phyloP scores from a whole-genome alignment of 2,797 vertebrate genomes.

The Threskiornis aethiopicus region DNA sequence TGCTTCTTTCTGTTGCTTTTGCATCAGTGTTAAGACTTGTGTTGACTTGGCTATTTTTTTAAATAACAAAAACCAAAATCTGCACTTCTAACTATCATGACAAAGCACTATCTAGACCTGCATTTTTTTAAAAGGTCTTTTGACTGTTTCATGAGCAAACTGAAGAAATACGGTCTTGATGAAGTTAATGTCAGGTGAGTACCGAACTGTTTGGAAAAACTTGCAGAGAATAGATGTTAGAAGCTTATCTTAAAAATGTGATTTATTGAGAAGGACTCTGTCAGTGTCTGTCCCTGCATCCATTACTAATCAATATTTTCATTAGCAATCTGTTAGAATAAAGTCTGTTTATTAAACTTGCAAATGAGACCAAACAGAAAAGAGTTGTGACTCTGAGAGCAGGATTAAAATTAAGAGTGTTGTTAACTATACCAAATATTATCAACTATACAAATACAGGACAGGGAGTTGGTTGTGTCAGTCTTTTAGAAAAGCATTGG shows the following conservation, averaged over 20 bases:
- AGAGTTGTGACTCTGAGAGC: neutral
- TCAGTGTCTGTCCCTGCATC: neutral
- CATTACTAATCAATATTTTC: neutral
- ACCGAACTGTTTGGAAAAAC: neutral
- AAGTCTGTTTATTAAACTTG: neutral
- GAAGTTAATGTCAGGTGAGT: neutral
- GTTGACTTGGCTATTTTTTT: conserved; percentile 22
- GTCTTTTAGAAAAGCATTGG: neutral
- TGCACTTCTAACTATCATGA: neutral
- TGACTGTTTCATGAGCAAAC: neutral
- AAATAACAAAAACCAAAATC: neutral
- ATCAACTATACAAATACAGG: neutral
- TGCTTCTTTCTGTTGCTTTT: conserved; percentile 27
- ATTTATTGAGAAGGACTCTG: neutral
- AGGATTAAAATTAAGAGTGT: neutral
- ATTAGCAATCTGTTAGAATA: neutral
- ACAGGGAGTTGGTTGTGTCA: neutral
- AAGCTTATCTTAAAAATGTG: neutral
- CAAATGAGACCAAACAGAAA: neutral
- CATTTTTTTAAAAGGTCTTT: neutral
- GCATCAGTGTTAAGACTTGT: neutral
- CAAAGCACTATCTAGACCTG: neutral
- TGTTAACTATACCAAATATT: neutral
- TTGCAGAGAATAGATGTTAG: neutral
- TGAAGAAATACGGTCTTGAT: neutral